phyloP scores from a whole-genome alignment of 1,140 invertebrate species.

The Uloborus diversus region DNA sequence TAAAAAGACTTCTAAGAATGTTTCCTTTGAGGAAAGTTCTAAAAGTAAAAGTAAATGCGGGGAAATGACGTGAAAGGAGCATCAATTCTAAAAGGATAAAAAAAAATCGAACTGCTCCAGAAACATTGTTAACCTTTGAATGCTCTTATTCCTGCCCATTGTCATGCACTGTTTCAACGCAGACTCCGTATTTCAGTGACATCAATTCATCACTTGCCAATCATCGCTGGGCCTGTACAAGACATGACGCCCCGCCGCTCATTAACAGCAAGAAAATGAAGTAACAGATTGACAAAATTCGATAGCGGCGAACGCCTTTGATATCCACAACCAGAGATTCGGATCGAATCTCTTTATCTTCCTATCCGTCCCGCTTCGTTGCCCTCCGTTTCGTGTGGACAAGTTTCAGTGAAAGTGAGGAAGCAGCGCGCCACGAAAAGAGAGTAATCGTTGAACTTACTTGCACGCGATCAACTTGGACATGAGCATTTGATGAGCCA shows the following conservation, averaged over 20 bases:
- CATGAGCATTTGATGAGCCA: too few species aligned
- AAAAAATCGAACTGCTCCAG: not conserved
- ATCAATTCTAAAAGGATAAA: not conserved
- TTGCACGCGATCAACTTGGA: too few species aligned
- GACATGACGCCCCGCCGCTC: slow-evolving; percentile 1
- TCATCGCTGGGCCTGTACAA: not conserved
- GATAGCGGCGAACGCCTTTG: not conserved
- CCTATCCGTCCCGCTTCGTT: slow-evolving; percentile 4
- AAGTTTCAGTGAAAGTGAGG: not conserved
- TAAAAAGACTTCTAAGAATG: too few species aligned
- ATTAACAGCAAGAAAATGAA: slow-evolving; percentile 7
- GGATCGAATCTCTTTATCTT: not conserved
- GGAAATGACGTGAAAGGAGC: too few species aligned
- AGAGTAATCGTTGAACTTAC: too few species aligned
- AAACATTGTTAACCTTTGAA: not conserved
- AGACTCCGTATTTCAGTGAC: slow-evolving; percentile 9
- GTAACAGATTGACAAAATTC: not conserved
- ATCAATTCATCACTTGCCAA: slow-evolving; percentile 40
- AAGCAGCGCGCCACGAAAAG: not conserved
- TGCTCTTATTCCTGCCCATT: slow-evolving; percentile 9
- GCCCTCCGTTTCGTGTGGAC: not conserved
- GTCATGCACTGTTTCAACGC: not conserved
- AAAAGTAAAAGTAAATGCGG: too few species aligned
- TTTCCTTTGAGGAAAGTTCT: too few species aligned
- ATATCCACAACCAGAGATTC: not conserved